phyloP scores from a whole-genome alignment of 2,888 invertebrate genomes.

The Tetramorium bicarinatum region DNA sequence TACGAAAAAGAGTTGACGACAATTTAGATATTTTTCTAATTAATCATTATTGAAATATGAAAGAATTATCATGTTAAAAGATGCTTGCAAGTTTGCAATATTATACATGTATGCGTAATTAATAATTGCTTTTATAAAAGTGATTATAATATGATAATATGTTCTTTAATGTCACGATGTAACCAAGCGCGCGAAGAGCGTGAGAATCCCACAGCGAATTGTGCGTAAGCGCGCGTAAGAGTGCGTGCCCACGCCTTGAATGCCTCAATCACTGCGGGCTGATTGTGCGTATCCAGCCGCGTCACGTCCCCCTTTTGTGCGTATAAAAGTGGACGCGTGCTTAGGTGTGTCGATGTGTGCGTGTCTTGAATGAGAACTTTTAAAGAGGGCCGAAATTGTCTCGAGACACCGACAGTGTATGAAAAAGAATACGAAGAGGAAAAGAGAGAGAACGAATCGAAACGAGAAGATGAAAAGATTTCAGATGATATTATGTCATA shows the following conservation, averaged over 20 bases:
- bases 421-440: conserved; percentile 42
- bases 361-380: conserved; percentile 59
- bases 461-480: conserved; percentile 40
- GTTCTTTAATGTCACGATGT: conserved; percentile 23
- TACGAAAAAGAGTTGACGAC: too few relatives aligned
- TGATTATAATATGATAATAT: background rate
- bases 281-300: conserved; percentile 81
- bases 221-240: conserved; percentile 74
- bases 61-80: background rate
- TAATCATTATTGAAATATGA: background rate
- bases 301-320: conserved; percentile 73
- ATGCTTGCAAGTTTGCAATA: background rate
- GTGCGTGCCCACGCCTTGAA: conserved; percentile 80
- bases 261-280: conserved; percentile 82
- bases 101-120: background rate
- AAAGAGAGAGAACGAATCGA: conserved; percentile 55
- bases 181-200: conserved; percentile 72
- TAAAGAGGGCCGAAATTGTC: conserved; percentile 76
- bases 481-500: conserved; percentile 38
- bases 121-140: conserved; percentile 19
- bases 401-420: conserved; percentile 53
- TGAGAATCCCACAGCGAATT: conserved; percentile 76
- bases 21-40: background rate
- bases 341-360: conserved; percentile 35
- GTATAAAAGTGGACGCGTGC: conserved; percentile 70